A percentile compares a stretch with the other conserved stretches of the same genome.
Evolutionary conservation across 2,888 invertebrate species (phyloP).

Genomic region (Nemotelus nigrinus): DNA sequence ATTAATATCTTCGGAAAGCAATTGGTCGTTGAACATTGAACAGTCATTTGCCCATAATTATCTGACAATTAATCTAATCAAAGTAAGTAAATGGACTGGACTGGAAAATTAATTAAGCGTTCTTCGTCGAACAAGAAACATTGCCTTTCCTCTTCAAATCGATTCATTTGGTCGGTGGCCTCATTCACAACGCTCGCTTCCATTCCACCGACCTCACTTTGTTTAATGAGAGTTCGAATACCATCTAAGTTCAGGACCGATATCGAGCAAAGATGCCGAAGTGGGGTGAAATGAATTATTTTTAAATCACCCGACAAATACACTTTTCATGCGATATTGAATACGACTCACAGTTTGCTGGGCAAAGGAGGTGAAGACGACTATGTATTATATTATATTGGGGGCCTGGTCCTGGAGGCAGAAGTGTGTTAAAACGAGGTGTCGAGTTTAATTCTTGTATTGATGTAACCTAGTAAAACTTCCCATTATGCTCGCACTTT

Average conservation of each 20-base stretch:
- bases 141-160: conserved; percentile 28
- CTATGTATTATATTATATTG: neutral
- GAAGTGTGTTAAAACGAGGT: conserved; percentile 44
- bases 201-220: conserved; percentile 10
- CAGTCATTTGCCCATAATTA: conserved; percentile 38
- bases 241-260: neutral
- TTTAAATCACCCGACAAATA: conserved; percentile 6
- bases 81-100: conserved; percentile 37
- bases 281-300: conserved; percentile 27
- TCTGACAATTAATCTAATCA: conserved; percentile 40
- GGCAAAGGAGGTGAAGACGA: neutral
- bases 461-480: conserved; percentile 18
- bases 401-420: conserved; percentile 24
- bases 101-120: conserved; percentile 43
- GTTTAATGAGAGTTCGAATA: conserved; percentile 23
- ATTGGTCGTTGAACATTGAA: conserved; percentile 29
- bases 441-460: conserved; percentile 39
- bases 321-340: conserved; percentile 35
- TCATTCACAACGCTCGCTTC: neutral
- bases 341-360: neutral
- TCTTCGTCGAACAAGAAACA: conserved; percentile 25
- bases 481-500: neutral
- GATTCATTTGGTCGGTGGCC: neutral
- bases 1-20: conserved; percentile 29
- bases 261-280: neutral